Evolutionary conservation across 2,797 vertebrate genomes (phyloP), one percentile per base, ranked within the genome.

Genomic region (Columba guinea): DNA sequence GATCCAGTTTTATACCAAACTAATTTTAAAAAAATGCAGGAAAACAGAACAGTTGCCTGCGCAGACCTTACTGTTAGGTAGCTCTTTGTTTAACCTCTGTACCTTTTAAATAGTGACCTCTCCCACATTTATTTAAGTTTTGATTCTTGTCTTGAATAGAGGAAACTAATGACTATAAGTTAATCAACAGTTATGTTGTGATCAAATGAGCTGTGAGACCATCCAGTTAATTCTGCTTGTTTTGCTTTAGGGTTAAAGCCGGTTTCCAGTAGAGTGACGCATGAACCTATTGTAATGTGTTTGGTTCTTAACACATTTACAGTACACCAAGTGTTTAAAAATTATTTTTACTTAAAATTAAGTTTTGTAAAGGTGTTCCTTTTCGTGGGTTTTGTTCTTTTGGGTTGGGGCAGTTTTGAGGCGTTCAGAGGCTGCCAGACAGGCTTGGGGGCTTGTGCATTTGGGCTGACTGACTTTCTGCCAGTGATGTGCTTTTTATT

Each of bases 131-230:
- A 75, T 83, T 89, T 92, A 44, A 48, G 30, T 84, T 92, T 81
- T 85, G 28, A 46, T 91, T 89, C 41, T 82, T 87, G 39, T 75
- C 30, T 79, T 89, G n/a, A 69, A 32, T 32, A 68, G 32, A 46
- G 35, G 73, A 78, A 84, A 75, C 24, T 30, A 79, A 79, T 86
- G 78, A 64, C 32, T 74, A 2, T 39, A 65, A 78, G 34, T 74
- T 75, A 52, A 75, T 81, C 44, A 82, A 27, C 56, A 60, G 34
- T 89, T 92, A 7, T 21, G n/a, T 34, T 60, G 75, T 68, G 74
- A 60, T 87, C 67, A 90, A 84, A 79, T 34, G 67, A 95, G 21
- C 59, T 90, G n/a, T 82, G 65, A 94, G 87, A 74, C 28, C 20
- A 37, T 91, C 37, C 63, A 41, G 49, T 74, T 94, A 87, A 90